Evolutionary conservation across 2,113 vertebrate genomes (phyloP).

Genomic region (Sardina pilchardus): DNA sequence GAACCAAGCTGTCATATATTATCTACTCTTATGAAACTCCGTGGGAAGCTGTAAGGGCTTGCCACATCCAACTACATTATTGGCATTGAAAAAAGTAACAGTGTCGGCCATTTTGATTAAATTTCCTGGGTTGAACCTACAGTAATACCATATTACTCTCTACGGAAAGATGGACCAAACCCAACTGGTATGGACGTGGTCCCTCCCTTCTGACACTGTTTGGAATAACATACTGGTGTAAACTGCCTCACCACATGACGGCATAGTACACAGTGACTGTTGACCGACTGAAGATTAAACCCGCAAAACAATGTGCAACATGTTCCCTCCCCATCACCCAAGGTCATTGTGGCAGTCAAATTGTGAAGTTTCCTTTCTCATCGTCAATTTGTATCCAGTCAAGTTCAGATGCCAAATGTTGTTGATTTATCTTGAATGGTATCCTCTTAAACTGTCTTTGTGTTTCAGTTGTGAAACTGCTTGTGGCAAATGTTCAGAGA

Average conservation of each 20-base stretch:
- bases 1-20: not conserved
- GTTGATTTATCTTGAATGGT: not conserved
- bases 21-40: not conserved
- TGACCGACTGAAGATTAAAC: not conserved
- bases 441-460: not conserved
- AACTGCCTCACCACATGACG: not conserved
- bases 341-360: not conserved
- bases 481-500: too few species aligned
- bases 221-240: not conserved
- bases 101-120: not conserved
- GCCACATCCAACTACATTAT: not conserved
- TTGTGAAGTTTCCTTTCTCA: not conserved
- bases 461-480: not conserved
- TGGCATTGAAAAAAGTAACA: not conserved
- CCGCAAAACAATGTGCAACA: not conserved
- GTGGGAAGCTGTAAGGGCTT: not conserved
- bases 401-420: not conserved
- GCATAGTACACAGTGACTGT: not conserved
- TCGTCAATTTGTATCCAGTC: not conserved
- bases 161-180: not conserved
- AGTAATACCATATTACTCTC: not conserved
- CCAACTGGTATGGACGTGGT: not conserved
- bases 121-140: not conserved
- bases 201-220: not conserved
- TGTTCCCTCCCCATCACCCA: not conserved